phyloP scores from a whole-genome alignment of 2,888 invertebrate genomes.

The Ditula angustiorana region DNA sequence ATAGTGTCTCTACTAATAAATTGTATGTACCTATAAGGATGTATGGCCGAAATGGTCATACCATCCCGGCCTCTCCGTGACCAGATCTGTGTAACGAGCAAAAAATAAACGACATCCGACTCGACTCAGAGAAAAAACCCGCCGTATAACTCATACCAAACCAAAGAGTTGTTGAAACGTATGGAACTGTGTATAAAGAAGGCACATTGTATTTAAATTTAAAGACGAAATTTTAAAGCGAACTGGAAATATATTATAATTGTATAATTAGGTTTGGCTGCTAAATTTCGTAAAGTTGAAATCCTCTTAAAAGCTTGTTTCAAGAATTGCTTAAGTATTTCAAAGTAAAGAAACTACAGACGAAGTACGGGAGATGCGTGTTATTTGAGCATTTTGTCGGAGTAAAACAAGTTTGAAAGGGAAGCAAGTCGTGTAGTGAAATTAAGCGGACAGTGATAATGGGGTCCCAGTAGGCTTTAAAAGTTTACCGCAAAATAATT shows the following conservation, averaged over 20 bases:
- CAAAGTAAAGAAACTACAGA: conserved; percentile 17
- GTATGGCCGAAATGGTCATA: conserved; percentile 53
- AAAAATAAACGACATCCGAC: conserved; percentile 75
- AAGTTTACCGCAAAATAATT: conserved; percentile 11
- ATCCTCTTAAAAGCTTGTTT: conserved; percentile 12
- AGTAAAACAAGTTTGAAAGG: conserved; percentile 22
- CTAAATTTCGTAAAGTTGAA: conserved; percentile 5
- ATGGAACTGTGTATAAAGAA: background rate
- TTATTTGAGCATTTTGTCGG: conserved; percentile 27
- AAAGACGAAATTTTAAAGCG: background rate
- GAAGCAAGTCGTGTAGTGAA: conserved; percentile 22
- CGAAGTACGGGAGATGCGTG: conserved; percentile 20
- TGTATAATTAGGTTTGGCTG: background rate
- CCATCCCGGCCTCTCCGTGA: conserved; percentile 73
- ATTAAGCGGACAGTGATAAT: conserved; percentile 17
- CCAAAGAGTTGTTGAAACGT: conserved; percentile 11
- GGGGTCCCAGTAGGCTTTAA: conserved; percentile 14
- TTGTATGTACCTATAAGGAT: conserved; percentile 32
- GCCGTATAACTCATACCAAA: conserved; percentile 47
- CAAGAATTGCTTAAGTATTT: conserved; percentile 26
- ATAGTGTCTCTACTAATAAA: conserved; percentile 11
- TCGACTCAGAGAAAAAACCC: conserved; percentile 60
- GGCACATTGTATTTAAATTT: background rate
- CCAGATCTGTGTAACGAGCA: conserved; percentile 77
- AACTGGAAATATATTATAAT: background rate